Evolutionary conservation across 2,797 vertebrate species (phyloP).

Genomic region (Peromyscus melanophrys): DNA sequence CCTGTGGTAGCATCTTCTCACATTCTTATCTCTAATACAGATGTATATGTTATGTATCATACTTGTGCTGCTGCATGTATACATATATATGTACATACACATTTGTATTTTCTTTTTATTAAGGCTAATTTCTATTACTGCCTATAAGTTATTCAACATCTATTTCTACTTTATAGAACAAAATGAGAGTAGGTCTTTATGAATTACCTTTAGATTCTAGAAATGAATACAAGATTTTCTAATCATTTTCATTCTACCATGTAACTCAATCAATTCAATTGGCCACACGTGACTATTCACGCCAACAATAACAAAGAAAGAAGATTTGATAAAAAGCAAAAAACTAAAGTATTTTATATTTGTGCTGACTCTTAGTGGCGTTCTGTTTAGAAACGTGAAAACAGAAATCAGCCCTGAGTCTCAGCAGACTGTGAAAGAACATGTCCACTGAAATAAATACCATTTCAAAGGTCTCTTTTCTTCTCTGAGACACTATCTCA

Average conservation of each 20-base stretch:
- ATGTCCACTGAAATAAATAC: constrained; percentile 62
- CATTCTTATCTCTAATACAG: constrained; percentile 6
- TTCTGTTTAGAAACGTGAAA: constrained; percentile 61
- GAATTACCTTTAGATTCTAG: constrained; percentile 1
- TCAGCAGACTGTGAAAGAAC: constrained; percentile 61
- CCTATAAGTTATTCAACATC: neutral
- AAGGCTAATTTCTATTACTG: constrained; percentile 38
- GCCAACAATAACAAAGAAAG: neutral
- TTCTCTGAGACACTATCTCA: constrained; percentile 85
- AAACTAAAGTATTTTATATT: constrained; percentile 46
- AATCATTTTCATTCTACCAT: constrained; percentile 11
- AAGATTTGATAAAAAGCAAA: constrained; percentile 24
- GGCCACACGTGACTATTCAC: constrained; percentile 32
- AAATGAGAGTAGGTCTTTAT: constrained; percentile 42
- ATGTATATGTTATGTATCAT: neutral
- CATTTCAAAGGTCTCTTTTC: constrained; percentile 79
- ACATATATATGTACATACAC: neutral
- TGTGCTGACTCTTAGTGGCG: constrained; percentile 2
- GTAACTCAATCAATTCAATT: constrained; percentile 8
- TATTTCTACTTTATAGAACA: constrained; percentile 54
- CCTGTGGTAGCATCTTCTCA: neutral
- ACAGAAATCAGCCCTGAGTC: constrained; percentile 48
- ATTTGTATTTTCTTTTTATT: constrained; percentile 33
- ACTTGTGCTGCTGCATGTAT: neutral
- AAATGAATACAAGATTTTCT: constrained; percentile 55